Evolutionary conservation across 1,140 invertebrate species (phyloP), one percentile per base, ranked within the genome.

Genomic region (Oscheius sp.): DNA sequence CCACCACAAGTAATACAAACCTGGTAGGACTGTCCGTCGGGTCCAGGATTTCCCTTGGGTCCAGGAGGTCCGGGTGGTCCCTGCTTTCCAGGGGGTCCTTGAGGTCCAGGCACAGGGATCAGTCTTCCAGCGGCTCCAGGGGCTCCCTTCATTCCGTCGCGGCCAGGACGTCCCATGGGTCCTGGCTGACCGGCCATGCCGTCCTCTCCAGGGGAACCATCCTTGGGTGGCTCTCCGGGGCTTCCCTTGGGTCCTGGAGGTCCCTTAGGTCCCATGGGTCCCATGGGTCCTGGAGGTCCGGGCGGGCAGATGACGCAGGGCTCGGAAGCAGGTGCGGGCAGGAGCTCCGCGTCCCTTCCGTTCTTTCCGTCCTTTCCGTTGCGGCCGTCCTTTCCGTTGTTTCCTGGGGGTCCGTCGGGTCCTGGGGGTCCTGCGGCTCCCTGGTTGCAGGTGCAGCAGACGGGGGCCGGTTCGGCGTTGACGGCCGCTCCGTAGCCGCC

Each of bases 361-460:
- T 83, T 80, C 64, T 83, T 85, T 65, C 81, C 81, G 38, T 80
- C 72, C 0, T 49, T 35, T 45, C 72, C 72, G 38, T 67, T 67
- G 49, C 36, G 55, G 72, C 81, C 81, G 52, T 82, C 80, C 35
- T 83, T 84, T 75, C 81, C 81, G 67, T 85, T 38, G 15, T 78
- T 73, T 72, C 81, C 81, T 64, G 83, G 79, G n/a, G 80, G 69
- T 64, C 81, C 81, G 49, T 74, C 64, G 31, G 72, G 72, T 74
- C 72, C 80, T 45, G 84, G 82, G 34, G 82, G 80, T 29, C 80
- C 80, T 31, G 74, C 55, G n/a, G 80, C 76, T 65, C 75, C 75
- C 58, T 85, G 72, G 62, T 75, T 82, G 66, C 81, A 83, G 34
- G 81, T 84, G 65, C 81, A 82, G 78, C 81, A 84, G n/a, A 82